Percentiles rank a stretch among this genome's conserved stretches.
These are phyloP conservation scores for Oreochromis tanganicae DNA, from an alignment of 2,113 vertebrate genomes.

Conservation along the genomic window DNA sequence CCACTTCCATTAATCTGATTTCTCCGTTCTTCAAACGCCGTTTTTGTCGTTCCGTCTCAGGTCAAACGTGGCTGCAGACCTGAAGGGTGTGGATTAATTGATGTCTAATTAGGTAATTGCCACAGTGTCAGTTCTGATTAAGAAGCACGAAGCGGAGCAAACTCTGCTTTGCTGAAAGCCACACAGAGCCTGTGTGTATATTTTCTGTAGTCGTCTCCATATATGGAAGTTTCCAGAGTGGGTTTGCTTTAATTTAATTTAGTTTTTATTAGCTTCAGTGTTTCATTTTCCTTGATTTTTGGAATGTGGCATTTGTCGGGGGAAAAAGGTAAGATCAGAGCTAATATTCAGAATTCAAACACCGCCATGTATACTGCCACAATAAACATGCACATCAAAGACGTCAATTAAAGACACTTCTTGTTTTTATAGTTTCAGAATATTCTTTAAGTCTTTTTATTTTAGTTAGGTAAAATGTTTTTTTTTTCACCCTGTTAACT, in stretches of 20 bases:
- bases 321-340: too few species aligned
- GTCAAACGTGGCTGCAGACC: slow-evolving; percentile 39
- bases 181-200: background rate
- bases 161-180: background rate
- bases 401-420: background rate
- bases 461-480: background rate
- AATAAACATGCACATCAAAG: background rate
- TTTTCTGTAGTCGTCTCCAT: background rate
- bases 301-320: background rate
- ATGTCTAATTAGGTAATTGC: slow-evolving; percentile 70
- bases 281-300: background rate
- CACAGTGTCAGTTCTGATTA: slow-evolving; percentile 59
- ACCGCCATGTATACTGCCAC: background rate
- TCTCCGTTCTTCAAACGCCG: background rate
- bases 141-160: slow-evolving; percentile 26
- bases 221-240: background rate
- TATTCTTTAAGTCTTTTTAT: background rate
- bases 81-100: slow-evolving; percentile 56
- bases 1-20: slow-evolving; percentile 31
- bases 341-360: too few species aligned
- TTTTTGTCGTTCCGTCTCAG: slow-evolving; percentile 14
- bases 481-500: background rate
- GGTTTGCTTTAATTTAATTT: background rate
- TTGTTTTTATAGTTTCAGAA: background rate
- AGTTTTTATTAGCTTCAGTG: background rate